Conservation (phyloP, 2,888 invertebrate species). For the Piscicola geometra region DNA sequence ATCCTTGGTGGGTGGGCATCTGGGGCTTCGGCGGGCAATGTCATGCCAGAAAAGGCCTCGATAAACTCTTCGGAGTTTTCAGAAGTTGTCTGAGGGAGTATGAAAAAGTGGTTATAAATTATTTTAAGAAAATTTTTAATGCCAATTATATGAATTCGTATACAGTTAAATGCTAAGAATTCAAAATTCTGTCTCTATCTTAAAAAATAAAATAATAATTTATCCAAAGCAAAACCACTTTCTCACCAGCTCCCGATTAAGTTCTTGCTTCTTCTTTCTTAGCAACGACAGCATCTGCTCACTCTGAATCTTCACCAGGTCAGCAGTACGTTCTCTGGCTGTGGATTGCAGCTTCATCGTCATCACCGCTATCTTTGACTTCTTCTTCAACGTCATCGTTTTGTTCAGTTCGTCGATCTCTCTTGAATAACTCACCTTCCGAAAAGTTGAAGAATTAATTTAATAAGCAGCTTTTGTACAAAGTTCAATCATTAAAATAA, state of each 20-base stretch:
- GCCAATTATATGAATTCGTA: too few relatives aligned
- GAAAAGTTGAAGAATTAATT: neutral
- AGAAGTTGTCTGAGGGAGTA: constrained; percentile 19
- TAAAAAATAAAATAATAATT: neutral
- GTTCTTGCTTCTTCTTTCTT: constrained; percentile 81
- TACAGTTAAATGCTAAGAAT: too few relatives aligned
- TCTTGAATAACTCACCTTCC: constrained; percentile 71
- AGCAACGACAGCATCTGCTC: constrained; percentile 96
- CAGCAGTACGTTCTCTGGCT: constrained; percentile 78
- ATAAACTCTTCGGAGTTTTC: constrained; percentile 42
- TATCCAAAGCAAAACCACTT: constrained; percentile 43
- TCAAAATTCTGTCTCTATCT: too few relatives aligned
- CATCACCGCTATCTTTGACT: constrained; percentile 70
- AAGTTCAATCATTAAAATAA: too few relatives aligned
- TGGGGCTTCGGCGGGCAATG: constrained; percentile 43
- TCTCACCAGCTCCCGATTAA: constrained; percentile 49
- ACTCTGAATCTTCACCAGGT: constrained; percentile 91
- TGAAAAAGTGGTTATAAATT: too few relatives aligned
- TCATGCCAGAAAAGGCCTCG: constrained; percentile 50
- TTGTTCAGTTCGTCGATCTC: constrained; percentile 88
- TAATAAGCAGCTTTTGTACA: too few relatives aligned
- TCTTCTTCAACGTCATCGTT: constrained; percentile 81
- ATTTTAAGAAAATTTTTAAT: too few relatives aligned
- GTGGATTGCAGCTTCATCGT: constrained; percentile 42
- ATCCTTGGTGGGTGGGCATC: constrained; percentile 48